Base-by-base conservation (phyloP, 2,113 vertebrate genomes). In the Pollachius pollachius region DNA sequence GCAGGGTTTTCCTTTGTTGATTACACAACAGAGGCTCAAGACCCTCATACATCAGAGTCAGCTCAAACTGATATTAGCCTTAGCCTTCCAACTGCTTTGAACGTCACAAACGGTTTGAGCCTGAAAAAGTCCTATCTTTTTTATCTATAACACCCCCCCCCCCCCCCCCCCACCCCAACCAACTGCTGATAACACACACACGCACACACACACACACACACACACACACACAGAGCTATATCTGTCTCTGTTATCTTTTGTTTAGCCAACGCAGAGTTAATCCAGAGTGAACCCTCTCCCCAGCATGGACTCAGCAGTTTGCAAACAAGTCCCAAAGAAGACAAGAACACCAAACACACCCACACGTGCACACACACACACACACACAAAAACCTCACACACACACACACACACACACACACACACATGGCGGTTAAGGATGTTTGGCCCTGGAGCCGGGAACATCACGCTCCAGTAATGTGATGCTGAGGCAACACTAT, bases 401-500 rank as follows among this genome's bases (percentile, higher is more conserved):
- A 73, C 72, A 75, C 57, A 72, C 56, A 60, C 76, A 73, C 76
- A 71, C 57, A 62, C 61, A 74, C 65, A 74, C 70, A 56, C 63
- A 19, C 34, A 5, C 64, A 19, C 41, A 15, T n/a, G 13, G 54
- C 17, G 54, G 15, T 13, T 65, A 34, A 13, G 64, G 81, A 66
- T 78, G 81, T 82, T 84, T 86, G 85, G 83, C 86, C 86, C 85
- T 34, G 76, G 65, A 88, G 87, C 86, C 76, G 74, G 77, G 86
- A 88, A 89, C 85, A 88, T 88, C 89, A 87, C 77, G 89, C 87
- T 89, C 87, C 83, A 87, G 87, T 90, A 89, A 89, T 88, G 87
- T 84, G 86, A 89, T 84, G 87, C 87, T 71, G 74, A 75, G 75
- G 82, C 82, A 81, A 77, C 83, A 64, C 65, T 70, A 71, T 67